These are phyloP conservation scores for Diaprepes abbreviatus DNA, from an alignment of 2,888 invertebrate genomes.

Conservation along the genomic window DNA sequence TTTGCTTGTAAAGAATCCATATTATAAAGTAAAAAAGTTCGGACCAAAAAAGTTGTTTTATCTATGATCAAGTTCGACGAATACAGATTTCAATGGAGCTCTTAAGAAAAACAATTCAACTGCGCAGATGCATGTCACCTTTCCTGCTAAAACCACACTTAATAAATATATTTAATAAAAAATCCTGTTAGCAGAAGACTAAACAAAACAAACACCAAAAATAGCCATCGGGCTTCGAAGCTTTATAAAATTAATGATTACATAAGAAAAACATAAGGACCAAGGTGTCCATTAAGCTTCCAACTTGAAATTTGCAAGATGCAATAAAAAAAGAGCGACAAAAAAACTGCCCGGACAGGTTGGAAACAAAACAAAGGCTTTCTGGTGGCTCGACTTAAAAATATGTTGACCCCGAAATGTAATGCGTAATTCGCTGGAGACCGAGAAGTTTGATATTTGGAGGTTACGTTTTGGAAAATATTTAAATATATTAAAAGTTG, in stretches of 20 bases:
- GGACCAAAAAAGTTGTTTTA: no score
- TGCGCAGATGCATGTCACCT: no score
- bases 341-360: constrained; percentile 39
- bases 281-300: constrained; percentile 22
- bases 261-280: constrained; percentile 20
- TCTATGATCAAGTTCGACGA: no score
- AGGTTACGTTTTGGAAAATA: no score
- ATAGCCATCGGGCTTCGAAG: neutral
- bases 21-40: no score
- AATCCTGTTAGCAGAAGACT: neutral
- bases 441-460: constrained; percentile 6
- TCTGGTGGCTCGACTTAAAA: constrained; percentile 27
- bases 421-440: constrained; percentile 29
- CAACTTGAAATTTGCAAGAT: constrained; percentile 32
- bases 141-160: no score
- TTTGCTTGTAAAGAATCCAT: no score
- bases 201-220: neutral
- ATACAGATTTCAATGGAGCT: no score
- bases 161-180: no score
- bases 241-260: constrained; percentile 19
- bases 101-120: no score
- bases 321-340: constrained; percentile 19
- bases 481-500: no score
- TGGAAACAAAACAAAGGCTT: constrained; percentile 37
- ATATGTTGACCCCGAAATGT: constrained; percentile 36